Evolutionary conservation across 2,888 invertebrate genomes (phyloP).

Genomic region (Leucania comma): DNA sequence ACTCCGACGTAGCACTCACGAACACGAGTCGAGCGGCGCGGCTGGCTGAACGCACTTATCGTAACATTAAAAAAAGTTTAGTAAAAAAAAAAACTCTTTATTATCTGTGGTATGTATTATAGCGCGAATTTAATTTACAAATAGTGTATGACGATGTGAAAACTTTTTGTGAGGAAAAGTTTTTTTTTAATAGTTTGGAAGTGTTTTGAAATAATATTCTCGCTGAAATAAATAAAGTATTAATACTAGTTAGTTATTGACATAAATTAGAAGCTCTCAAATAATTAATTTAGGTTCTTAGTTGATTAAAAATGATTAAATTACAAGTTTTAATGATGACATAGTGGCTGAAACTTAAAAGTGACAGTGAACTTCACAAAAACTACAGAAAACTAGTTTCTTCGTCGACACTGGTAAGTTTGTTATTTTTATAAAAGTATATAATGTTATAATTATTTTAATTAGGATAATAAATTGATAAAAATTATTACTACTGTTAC

Average conservation of each 20-base stretch:
- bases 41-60: constrained; percentile 46
- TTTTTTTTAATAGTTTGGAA: constrained; percentile 39
- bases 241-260: neutral
- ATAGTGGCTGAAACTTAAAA: constrained; percentile 20
- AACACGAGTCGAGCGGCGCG: constrained; percentile 62
- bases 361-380: constrained; percentile 24
- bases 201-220: constrained; percentile 41
- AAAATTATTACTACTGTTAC: neutral
- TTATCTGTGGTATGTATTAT: constrained; percentile 27
- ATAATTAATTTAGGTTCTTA: neutral
- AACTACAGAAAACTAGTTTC: neutral
- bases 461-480: neutral
- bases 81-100: constrained; percentile 23
- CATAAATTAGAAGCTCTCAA: neutral
- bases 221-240: neutral
- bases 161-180: constrained; percentile 49
- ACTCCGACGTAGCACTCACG: constrained; percentile 65
- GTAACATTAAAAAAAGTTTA: constrained; percentile 53
- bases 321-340: constrained; percentile 5
- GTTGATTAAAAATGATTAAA: constrained; percentile 4
- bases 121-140: constrained; percentile 31
- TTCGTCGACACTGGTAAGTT: constrained; percentile 33
- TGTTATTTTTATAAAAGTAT: neutral
- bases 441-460: too few relatives aligned
- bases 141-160: constrained; percentile 37